phyloP scores from a whole-genome alignment of 1,140 invertebrate species.

The Asobara japonica region DNA sequence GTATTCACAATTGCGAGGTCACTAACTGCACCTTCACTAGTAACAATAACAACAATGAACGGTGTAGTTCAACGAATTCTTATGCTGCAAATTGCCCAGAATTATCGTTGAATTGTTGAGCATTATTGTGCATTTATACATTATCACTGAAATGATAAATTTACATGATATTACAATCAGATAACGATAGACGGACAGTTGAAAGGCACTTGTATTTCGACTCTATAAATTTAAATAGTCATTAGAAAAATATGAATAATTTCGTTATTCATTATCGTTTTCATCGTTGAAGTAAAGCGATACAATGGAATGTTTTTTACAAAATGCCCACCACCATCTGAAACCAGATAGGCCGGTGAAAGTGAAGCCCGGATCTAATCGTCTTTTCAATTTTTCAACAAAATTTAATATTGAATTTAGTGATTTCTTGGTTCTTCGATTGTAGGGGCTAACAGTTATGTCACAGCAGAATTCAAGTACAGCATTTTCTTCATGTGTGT shows the following conservation, averaged over 20 bases:
- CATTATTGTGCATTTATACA: neutral
- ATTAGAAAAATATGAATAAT: constrained; percentile 15
- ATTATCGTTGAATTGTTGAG: neutral
- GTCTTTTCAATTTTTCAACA: constrained; percentile 72
- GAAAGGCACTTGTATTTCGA: neutral
- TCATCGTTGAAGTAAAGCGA: constrained; percentile 72
- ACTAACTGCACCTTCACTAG: too few relatives aligned
- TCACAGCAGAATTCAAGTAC: constrained; percentile 80
- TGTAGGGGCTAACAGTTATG: constrained; percentile 77
- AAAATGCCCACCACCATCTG: constrained; percentile 85
- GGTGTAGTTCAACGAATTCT: neutral
- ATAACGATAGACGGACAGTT: neutral
- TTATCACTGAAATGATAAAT: neutral
- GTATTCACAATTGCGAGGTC: too few relatives aligned
- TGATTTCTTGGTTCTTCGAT: constrained; percentile 76
- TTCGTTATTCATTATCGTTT: constrained; percentile 58
- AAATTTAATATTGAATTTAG: constrained; percentile 73
- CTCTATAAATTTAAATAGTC: neutral
- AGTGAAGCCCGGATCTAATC: constrained; percentile 72
- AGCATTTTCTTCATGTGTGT: constrained; percentile 71
- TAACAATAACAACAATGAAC: neutral
- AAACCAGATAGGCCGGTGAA: constrained; percentile 77
- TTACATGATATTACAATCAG: neutral
- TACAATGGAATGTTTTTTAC: constrained; percentile 81
- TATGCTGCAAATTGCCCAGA: neutral